Percentiles rank a stretch among this genome's conserved stretches.
phyloP scores from a whole-genome alignment of 2,888 invertebrate species.

The Caenorhabditis sulstoni region DNA sequence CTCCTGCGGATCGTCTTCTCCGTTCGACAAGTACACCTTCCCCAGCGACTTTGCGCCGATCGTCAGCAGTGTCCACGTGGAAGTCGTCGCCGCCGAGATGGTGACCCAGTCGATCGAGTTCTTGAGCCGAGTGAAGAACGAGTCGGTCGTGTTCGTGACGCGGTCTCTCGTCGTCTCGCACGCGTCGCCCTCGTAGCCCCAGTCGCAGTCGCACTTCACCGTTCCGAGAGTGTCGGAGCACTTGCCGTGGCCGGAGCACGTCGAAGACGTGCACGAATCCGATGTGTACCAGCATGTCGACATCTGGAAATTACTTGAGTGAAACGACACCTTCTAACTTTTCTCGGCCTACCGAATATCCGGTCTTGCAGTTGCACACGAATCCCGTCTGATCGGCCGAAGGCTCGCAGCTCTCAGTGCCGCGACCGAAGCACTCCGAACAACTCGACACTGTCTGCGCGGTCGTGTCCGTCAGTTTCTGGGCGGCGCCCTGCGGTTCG shows the following conservation, averaged over 20 bases:
- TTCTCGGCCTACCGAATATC: conserved; percentile 16
- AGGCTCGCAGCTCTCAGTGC: conserved; percentile 36
- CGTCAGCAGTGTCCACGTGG: conserved; percentile 27
- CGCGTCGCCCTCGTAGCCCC: conserved; percentile 44
- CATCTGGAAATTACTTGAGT: conserved; percentile 51
- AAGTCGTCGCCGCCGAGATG: conserved; percentile 11
- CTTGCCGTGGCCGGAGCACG: conserved; percentile 43
- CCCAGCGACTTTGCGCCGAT: conserved; percentile 17
- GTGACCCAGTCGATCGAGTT: conserved; percentile 26
- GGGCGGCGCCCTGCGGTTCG: conserved; percentile 19
- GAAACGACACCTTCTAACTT: neutral
- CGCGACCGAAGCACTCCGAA: conserved; percentile 26
- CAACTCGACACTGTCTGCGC: conserved; percentile 22
- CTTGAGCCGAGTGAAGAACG: conserved; percentile 14
- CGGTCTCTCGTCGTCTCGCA: conserved; percentile 42
- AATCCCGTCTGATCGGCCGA: conserved; percentile 3
- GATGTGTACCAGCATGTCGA: conserved; percentile 43
- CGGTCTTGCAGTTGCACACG: conserved; percentile 26
- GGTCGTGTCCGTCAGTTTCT: conserved; percentile 36
- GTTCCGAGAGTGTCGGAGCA: conserved; percentile 27
- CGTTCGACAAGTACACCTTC: conserved; percentile 43
- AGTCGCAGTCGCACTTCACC: conserved; percentile 44
- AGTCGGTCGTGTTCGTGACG: conserved; percentile 29
- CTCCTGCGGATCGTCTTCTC: conserved; percentile 58
- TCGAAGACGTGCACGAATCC: conserved; percentile 14